phyloP scores from a whole-genome alignment of 2,797 vertebrate genomes.

The Vireo griseus region DNA sequence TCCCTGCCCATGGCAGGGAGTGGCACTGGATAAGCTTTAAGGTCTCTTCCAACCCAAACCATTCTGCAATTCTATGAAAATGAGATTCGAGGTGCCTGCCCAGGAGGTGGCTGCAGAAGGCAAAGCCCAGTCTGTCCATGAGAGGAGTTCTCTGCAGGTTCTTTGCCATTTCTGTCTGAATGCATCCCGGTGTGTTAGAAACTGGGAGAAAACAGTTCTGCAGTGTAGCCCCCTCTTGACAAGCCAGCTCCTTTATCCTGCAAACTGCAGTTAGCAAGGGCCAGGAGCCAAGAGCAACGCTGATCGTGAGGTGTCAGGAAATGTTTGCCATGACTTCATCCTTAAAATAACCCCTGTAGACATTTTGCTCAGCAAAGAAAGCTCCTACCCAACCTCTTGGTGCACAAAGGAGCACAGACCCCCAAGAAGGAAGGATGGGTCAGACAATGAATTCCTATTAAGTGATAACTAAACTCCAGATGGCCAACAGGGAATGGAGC shows the following conservation, averaged over 20 bases:
- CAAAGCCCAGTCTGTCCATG: not conserved
- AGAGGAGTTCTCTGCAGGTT: not conserved
- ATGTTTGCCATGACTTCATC: slow-evolving; percentile 48
- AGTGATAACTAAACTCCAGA: not conserved
- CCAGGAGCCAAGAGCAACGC: slow-evolving; percentile 19
- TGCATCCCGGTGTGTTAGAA: not conserved
- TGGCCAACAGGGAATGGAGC: not conserved
- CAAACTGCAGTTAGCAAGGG: not conserved
- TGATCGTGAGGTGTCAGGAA: slow-evolving; percentile 39
- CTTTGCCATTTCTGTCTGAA: not conserved
- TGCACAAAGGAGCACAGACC: not conserved
- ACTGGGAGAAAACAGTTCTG: not conserved
- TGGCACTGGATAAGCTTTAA: not conserved
- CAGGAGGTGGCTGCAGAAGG: not conserved
- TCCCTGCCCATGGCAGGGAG: not conserved
- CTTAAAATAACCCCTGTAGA: slow-evolving; percentile 41
- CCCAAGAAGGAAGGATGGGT: not conserved
- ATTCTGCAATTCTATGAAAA: not conserved
- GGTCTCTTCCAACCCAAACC: not conserved
- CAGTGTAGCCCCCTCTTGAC: not conserved
- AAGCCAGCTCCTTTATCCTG: not conserved
- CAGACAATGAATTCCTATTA: not conserved
- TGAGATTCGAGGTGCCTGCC: not conserved
- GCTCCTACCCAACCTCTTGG: not conserved
- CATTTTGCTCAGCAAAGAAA: not conserved